Evolutionary conservation across 2,113 vertebrate genomes (phyloP), one percentile per base, ranked within the genome.

Genomic region (Haemorhous mexicanus): DNA sequence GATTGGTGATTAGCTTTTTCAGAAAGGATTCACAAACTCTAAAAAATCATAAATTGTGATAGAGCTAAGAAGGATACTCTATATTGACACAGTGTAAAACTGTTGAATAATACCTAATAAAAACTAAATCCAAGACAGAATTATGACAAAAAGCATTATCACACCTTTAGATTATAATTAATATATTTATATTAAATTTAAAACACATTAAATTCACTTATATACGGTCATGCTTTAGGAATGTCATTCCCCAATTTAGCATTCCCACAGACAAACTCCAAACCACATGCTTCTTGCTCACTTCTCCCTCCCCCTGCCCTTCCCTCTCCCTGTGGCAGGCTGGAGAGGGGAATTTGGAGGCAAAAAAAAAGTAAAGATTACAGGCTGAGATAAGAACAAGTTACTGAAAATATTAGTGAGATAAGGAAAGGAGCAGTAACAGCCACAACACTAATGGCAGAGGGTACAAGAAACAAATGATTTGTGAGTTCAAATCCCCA

Each of bases 381-480:
- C 11, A 26, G n/a, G 28, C 26, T 74, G 37, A 89, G 33, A 52
- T 46, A 39, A 52, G 19, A 74, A 7, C 4, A 46, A 14, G 6
- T n/a, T 50, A 66, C 68, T 44, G 59, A 27, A 50, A 33, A 50
- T 8, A 37, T 5, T 26, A 52, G 39, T 46, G 37, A 52, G 20
- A 44, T n/a, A 46, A 52, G 44, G 27, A 81, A 73, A 64, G 8
- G 27, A 66, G 3, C 8, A 73, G 32, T 33, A 39, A 52, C 10
- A 59, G 28, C 19, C 30, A 30, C 28, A 67, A 17, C 16, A 37
- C 0, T 33, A 58, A 44, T 12, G 13, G 16, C 28, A 59, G 44
- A 73, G 7, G 16, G 44, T 24, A n/a, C 16, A 39, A 46, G 16
- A 52, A 46, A 52, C 0, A 1, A 89, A 52, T 0, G 0, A 50